Conservation (phyloP, 2,888 invertebrate genomes). For the Platypus cylindrus region DNA sequence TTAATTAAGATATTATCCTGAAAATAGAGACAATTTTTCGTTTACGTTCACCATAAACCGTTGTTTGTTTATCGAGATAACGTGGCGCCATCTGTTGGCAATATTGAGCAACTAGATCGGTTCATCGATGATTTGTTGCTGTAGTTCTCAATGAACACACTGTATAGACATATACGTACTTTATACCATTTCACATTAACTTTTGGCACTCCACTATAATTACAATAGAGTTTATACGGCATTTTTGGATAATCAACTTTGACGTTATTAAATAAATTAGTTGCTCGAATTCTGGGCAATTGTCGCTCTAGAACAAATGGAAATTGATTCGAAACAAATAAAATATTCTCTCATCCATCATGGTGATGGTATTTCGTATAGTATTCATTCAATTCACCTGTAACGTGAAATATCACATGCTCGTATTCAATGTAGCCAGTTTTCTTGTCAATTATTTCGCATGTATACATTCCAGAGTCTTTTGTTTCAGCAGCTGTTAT, state of each 20-base stretch:
- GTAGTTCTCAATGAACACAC: too few relatives aligned
- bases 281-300: slow-evolving; percentile 32
- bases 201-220: slow-evolving; percentile 46
- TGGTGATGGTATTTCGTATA: too few relatives aligned
- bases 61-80: too few relatives aligned
- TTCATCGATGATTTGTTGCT: too few relatives aligned
- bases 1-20: slow-evolving; percentile 18
- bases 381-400: too few relatives aligned
- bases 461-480: slow-evolving; percentile 12
- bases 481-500: slow-evolving; percentile 1
- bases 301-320: slow-evolving; percentile 36
- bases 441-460: slow-evolving; percentile 7
- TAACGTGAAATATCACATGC: too few relatives aligned
- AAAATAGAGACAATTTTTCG: too few relatives aligned
- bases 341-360: too few relatives aligned
- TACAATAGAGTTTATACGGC: slow-evolving; percentile 38
- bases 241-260: slow-evolving; percentile 28
- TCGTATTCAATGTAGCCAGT: neutral
- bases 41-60: too few relatives aligned
- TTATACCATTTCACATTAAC: slow-evolving; percentile 59
- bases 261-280: slow-evolving; percentile 37
- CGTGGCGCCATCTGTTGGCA: too few relatives aligned
- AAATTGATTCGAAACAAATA: too few relatives aligned
- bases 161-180: slow-evolving; percentile 35
- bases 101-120: too few relatives aligned